phyloP scores from a whole-genome alignment of 2,797 vertebrate genomes.

The Rhynchotus rufescens region DNA sequence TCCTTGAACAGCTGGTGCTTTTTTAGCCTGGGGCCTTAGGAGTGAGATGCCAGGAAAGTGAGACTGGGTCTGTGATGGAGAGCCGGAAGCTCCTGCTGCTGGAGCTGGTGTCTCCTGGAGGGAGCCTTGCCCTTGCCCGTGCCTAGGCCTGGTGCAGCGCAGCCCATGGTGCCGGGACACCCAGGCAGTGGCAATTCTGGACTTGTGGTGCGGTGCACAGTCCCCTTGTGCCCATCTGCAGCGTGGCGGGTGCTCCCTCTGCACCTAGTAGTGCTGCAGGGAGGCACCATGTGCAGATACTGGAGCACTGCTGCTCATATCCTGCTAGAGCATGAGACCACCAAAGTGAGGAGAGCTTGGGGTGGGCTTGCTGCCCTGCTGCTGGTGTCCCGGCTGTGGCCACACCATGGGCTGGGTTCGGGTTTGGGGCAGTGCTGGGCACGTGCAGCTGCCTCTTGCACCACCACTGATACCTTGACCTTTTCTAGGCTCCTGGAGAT shows the following conservation, averaged over 20 bases:
- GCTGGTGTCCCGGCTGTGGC: neutral
- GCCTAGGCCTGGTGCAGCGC: neutral
- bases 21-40: neutral
- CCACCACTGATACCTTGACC: slow-evolving; percentile 23
- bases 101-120: rapidly evolving
- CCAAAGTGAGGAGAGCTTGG: neutral
- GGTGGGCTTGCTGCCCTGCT: neutral
- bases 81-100: neutral
- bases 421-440: neutral
- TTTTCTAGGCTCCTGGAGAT: slow-evolving; percentile 61
- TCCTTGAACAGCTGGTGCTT: neutral
- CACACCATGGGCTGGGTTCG: neutral
- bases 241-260: too few species aligned
- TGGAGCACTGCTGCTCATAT: neutral
- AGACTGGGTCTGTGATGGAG: neutral
- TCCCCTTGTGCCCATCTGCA: too few species aligned
- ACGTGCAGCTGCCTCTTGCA: neutral
- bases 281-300: rapidly evolving
- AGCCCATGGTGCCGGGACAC: neutral
- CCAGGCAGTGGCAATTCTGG: neutral
- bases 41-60: neutral
- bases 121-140: neutral
- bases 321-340: neutral
- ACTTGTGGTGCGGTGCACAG: neutral
- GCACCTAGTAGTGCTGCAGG: neutral